Percentiles rank a stretch among this genome's conserved stretches.
phyloP scores from a whole-genome alignment of 2,888 invertebrate species.

The Electrophaes corylata region DNA sequence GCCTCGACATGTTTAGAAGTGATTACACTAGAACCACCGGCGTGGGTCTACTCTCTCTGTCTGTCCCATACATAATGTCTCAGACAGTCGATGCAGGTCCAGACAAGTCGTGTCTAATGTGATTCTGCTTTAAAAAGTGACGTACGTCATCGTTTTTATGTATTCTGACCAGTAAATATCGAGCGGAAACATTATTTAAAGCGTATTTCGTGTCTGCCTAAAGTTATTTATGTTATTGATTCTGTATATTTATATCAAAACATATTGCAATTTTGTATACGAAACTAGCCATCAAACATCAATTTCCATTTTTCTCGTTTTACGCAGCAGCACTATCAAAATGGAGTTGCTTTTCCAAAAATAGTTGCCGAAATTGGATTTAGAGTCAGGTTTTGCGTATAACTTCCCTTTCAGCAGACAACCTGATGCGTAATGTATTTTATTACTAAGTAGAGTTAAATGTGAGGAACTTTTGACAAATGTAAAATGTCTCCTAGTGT shows the following conservation, averaged over 20 bases:
- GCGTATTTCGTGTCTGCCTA: background rate
- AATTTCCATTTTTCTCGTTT: background rate
- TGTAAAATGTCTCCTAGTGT: too few relatives aligned
- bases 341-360: slow-evolving; percentile 6
- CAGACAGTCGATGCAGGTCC: too few relatives aligned
- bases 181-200: background rate
- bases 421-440: background rate
- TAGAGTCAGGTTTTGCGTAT: background rate
- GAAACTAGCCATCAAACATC: background rate
- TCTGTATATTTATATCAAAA: background rate
- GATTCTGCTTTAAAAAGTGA: too few relatives aligned
- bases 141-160: background rate
- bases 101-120: too few relatives aligned
- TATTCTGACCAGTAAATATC: background rate
- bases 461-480: too few relatives aligned
- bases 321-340: background rate
- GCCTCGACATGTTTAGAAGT: too few relatives aligned
- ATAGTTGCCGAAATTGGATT: slow-evolving; percentile 10
- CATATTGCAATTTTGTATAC: background rate
- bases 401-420: background rate
- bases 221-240: background rate
- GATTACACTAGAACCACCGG: too few relatives aligned
- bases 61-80: too few relatives aligned
- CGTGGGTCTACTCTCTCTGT: too few relatives aligned
- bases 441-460: background rate